Base-by-base conservation (phyloP, 37 sponge, comb jelly and placozoan species). In the Cladorhizidae sp. region DNA sequence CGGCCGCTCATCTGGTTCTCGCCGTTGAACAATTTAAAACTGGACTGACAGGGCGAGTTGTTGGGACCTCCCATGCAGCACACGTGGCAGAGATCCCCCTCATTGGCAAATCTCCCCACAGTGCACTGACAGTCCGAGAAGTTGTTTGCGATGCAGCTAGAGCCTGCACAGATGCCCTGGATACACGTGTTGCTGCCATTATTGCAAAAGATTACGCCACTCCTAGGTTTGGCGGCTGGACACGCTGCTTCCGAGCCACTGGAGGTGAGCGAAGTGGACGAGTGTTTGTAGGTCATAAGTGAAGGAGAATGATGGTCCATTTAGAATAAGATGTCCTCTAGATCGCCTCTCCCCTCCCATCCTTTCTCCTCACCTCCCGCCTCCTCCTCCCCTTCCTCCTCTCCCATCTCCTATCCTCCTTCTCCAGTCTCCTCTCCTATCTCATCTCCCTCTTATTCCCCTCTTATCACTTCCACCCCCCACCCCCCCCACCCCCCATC, bases 51-150 rank as follows among this genome's bases (percentile, higher is more conserved):
- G 57, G 45, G 17, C 1, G 18, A 81, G 23, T 36, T 39, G 62
- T 57, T 22, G n/a, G 50, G 22, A 61, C 14, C 35, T 14, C 23
- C 62, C 72, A 29, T 40, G 45, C 91, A 91, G 70, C 91, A 91
- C n/a, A 91, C 79, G 33, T 91, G 72, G 73, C 91, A 91, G 36
- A 83, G 76, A 32, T 84, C 70, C 32, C 38, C 81, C 15, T 76
- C 72, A 11, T 14, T 64, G 18, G 33, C 58, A 22, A 26, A 68
- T 3, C 2, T 36, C 20, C 36, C 11, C 18, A 28, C 33, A 0
- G 81, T 75, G 50, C 91, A 90, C 62, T 90, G 86, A 71, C 95
- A 94, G 80, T 94, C 95, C 18, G 59, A 40, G 52, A 75, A 49
- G 50, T 50, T 49, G 7, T 28, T 43, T 21, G 20, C 8, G 22